These are phyloP conservation scores for Alsophila aescularia DNA, from an alignment of 2,888 invertebrate genomes.

Conservation along the genomic window DNA sequence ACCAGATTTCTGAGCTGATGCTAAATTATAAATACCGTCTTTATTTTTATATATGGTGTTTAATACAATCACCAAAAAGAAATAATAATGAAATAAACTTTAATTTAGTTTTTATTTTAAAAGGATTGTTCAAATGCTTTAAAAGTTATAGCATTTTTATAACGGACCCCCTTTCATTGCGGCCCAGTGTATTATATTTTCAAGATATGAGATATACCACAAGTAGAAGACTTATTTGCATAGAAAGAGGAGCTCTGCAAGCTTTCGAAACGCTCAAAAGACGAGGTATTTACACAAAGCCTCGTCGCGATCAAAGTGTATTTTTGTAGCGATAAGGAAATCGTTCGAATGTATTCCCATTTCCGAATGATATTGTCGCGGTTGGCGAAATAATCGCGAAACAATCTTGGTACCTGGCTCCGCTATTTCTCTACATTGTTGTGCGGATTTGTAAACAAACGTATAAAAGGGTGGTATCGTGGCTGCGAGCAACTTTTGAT, in stretches of 20 bases:
- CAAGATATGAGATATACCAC: neutral
- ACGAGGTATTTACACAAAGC: constrained; percentile 31
- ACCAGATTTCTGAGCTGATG: no score
- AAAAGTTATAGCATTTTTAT: no score
- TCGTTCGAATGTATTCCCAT: constrained; percentile 27
- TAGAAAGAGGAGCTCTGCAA: constrained; percentile 11
- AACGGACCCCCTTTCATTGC: no score
- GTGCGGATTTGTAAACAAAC: constrained; percentile 36
- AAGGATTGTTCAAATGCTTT: no score
- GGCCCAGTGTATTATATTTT: no score
- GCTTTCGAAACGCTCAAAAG: constrained; percentile 21
- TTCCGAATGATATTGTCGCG: constrained; percentile 35
- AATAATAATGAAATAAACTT: no score
- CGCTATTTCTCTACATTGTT: constrained; percentile 28
- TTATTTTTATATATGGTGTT: no score
- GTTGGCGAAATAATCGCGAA: constrained; percentile 33
- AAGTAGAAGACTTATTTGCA: constrained; percentile 6
- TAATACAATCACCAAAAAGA: no score
- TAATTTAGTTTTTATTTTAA: no score
- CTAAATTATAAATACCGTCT: no score
- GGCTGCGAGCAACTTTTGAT: constrained; percentile 33
- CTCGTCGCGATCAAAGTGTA: constrained; percentile 30
- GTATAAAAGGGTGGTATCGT: constrained; percentile 29
- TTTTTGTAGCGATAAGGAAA: constrained; percentile 35
- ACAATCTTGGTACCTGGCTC: constrained; percentile 30